Evolutionary conservation across 2,888 invertebrate species (phyloP).

Genomic region (Teleogryllus oceanicus): DNA sequence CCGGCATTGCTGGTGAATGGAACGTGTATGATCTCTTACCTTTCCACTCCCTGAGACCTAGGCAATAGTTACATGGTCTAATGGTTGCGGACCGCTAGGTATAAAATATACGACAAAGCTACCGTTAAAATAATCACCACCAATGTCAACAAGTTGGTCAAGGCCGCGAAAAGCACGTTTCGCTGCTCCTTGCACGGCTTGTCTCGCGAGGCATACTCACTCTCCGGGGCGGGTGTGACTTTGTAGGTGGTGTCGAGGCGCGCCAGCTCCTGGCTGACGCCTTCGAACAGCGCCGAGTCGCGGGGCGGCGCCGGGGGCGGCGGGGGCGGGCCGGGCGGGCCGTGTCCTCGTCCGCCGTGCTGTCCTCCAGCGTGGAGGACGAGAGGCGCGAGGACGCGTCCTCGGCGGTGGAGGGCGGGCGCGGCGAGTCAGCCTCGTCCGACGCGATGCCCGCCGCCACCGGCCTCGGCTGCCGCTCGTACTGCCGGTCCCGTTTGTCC

Average conservation of each 20-base stretch:
- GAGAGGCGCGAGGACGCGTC: constrained; percentile 23
- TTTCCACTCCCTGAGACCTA: too few relatives aligned
- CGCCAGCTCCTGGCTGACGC: constrained; percentile 47
- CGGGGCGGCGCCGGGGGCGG: constrained; percentile 38
- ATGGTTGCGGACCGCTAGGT: too few relatives aligned
- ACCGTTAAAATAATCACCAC: too few relatives aligned
- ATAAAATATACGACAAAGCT: constrained; percentile 19
- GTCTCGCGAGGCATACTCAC: constrained; percentile 32
- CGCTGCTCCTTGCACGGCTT: too few relatives aligned
- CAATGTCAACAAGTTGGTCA: too few relatives aligned
- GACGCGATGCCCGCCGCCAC: background rate
- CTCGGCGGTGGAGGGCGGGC: background rate
- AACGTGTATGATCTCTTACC: too few relatives aligned
- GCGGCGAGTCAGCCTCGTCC: constrained; percentile 27
- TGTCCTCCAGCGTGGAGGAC: constrained; percentile 26
- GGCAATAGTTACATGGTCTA: too few relatives aligned
- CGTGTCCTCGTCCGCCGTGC: constrained; percentile 30
- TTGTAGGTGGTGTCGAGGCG: constrained; percentile 45
- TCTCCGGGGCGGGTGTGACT: constrained; percentile 36
- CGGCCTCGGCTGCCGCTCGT: constrained; percentile 36
- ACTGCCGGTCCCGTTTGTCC: constrained; percentile 33
- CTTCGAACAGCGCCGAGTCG: constrained; percentile 50
- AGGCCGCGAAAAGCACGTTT: too few relatives aligned
- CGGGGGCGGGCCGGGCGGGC: constrained; percentile 23
- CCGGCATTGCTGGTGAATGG: too few relatives aligned